phyloP scores from a whole-genome alignment of 2,797 vertebrate species.

The Graptemys geographica region DNA sequence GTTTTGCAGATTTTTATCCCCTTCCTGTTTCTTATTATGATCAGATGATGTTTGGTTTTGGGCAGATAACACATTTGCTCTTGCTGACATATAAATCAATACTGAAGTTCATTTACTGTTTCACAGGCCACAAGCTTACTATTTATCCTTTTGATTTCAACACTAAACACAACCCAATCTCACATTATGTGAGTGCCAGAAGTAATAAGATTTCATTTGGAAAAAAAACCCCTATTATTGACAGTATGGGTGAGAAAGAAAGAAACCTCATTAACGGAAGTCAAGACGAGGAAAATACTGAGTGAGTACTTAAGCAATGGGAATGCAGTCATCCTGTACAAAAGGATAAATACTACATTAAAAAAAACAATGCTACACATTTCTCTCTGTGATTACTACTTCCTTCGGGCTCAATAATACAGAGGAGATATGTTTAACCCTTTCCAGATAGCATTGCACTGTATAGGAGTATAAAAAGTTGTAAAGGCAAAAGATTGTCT shows the following conservation, averaged over 20 bases:
- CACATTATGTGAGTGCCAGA: slow-evolving; percentile 6
- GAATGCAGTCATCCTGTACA: not conserved
- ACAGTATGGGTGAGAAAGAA: not conserved
- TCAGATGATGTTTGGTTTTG: slow-evolving; percentile 8
- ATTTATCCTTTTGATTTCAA: slow-evolving; percentile 44
- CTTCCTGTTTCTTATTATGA: not conserved
- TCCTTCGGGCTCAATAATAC: not conserved
- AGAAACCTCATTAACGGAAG: not conserved
- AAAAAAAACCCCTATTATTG: slow-evolving; percentile 8
- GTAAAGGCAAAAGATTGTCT: not conserved
- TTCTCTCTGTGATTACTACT: not conserved
- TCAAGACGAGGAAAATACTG: not conserved
- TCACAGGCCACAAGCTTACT: not conserved
- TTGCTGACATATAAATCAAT: slow-evolving; percentile 13
- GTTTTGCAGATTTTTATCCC: slow-evolving; percentile 3
- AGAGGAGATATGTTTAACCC: not conserved
- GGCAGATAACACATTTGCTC: slow-evolving; percentile 17
- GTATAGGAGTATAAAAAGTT: not conserved
- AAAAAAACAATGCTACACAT: not conserved
- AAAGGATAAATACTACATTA: not conserved
- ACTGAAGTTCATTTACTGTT: slow-evolving; percentile 28
- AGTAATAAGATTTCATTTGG: slow-evolving; percentile 30
- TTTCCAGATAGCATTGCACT: not conserved
- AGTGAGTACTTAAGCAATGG: not conserved
- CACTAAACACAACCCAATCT: slow-evolving; percentile 16